Evolutionary conservation across 2,888 invertebrate species (phyloP).

Genomic region (Caenorhabditis zanzibari): DNA sequence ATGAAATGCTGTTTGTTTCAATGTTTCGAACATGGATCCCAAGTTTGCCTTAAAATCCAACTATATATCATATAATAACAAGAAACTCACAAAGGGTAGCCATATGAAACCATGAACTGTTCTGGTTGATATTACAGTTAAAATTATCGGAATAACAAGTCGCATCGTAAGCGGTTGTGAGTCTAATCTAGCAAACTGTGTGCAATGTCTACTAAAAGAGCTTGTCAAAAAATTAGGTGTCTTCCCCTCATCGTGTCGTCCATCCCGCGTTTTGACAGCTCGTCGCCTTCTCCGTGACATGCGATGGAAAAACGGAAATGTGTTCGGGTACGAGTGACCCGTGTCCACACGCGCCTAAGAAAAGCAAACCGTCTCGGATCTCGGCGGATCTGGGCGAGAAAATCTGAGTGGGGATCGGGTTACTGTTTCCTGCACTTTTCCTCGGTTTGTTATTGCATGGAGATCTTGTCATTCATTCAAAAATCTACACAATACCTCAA

Average conservation of each 20-base stretch:
- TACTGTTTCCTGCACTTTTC: constrained; percentile 54
- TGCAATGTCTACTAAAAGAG: constrained; percentile 37
- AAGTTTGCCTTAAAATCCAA: constrained; percentile 65
- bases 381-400: constrained; percentile 9
- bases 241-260: constrained; percentile 51
- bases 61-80: neutral
- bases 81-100: constrained; percentile 71
- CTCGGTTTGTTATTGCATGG: constrained; percentile 34
- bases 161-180: constrained; percentile 34
- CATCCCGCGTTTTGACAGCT: constrained; percentile 59
- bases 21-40: constrained; percentile 71
- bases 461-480: constrained; percentile 5
- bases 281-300: constrained; percentile 57
- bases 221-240: constrained; percentile 63
- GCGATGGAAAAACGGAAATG: constrained; percentile 61
- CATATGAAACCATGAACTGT: constrained; percentile 62
- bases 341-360: constrained; percentile 61
- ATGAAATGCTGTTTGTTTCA: constrained; percentile 70
- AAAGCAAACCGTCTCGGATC: constrained; percentile 52
- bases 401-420: constrained; percentile 38
- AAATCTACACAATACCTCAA: neutral
- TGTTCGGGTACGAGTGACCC: constrained; percentile 67
- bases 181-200: constrained; percentile 51
- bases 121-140: constrained; percentile 26
- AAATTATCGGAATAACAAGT: constrained; percentile 22